Percentiles rank a stretch among this genome's conserved stretches.
Evolutionary conservation across 1,140 invertebrate genomes (phyloP).

Genomic region (Drosophila azteca): DNA sequence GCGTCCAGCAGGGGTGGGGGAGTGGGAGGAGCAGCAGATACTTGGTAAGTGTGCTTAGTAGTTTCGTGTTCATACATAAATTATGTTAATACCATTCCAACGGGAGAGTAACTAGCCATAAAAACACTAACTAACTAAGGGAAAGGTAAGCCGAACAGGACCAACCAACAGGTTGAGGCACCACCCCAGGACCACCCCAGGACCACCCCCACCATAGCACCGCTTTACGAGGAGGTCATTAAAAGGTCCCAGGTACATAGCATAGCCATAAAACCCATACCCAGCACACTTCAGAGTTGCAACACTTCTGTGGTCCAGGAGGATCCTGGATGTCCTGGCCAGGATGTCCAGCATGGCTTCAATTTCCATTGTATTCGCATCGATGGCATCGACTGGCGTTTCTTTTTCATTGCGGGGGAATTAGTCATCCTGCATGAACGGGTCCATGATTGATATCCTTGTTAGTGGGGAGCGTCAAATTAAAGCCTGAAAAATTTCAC

Average conservation of each 20-base stretch:
- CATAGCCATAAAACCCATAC: too few species aligned
- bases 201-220: not conserved
- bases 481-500: conserved; percentile 38
- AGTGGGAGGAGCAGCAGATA: conserved; percentile 8
- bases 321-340: too few species aligned
- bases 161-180: conserved; percentile 6
- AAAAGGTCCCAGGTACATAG: conserved; percentile 43
- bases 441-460: conserved; percentile 24
- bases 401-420: conserved; percentile 2
- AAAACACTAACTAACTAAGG: conserved; percentile 65
- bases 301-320: too few species aligned
- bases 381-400: too few species aligned
- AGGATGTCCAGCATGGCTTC: too few species aligned
- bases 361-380: too few species aligned
- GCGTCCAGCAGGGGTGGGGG: not conserved
- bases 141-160: conserved; percentile 29
- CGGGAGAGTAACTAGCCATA: conserved; percentile 68
- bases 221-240: conserved; percentile 69
- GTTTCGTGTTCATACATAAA: conserved; percentile 77
- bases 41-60: conserved; percentile 69
- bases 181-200: too few species aligned
- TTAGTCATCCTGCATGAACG: not conserved
- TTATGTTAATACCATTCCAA: conserved; percentile 80
- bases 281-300: too few species aligned
- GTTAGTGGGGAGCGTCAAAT: conserved; percentile 36